A percentile compares a stretch with the other conserved stretches of the same genome.
Evolutionary conservation across 2,797 vertebrate genomes (phyloP).

Genomic region (Pelochelys cantorii): DNA sequence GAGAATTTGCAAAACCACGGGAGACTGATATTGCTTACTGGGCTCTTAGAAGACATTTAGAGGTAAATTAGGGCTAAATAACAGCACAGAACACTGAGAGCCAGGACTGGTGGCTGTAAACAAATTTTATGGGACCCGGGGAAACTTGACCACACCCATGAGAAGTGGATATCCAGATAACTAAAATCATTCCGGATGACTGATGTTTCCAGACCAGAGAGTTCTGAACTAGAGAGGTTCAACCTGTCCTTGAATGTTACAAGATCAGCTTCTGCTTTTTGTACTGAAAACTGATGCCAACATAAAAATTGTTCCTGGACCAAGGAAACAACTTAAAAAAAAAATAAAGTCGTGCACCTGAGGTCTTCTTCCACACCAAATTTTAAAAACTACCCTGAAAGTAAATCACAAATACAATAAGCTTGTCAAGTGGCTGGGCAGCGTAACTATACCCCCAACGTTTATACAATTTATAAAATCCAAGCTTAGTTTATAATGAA

Average conservation of each 20-base stretch:
- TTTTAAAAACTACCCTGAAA: conserved; percentile 4
- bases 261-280: not conserved
- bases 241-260: not conserved
- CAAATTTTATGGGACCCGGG: too few species aligned
- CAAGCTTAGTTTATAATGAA: not conserved
- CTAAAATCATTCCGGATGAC: too few species aligned
- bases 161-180: too few species aligned
- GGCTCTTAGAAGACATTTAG: too few species aligned
- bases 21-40: too few species aligned
- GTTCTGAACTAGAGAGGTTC: too few species aligned
- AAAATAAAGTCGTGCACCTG: not conserved
- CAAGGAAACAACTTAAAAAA: not conserved
- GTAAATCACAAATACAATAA: not conserved
- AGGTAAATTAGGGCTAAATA: too few species aligned
- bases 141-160: too few species aligned
- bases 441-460: not conserved
- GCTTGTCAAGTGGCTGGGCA: not conserved
- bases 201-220: too few species aligned
- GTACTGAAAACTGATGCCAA: not conserved
- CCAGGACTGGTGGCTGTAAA: too few species aligned
- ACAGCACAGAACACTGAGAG: too few species aligned
- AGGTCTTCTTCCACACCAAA: not conserved
- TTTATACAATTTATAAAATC: conserved; percentile 33
- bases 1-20: too few species aligned
- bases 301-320: not conserved